Percentiles rank a stretch among this genome's conserved stretches.
Conservation (phyloP, 1,140 invertebrate genomes). For the Camponotus pennsylvanicus region DNA sequence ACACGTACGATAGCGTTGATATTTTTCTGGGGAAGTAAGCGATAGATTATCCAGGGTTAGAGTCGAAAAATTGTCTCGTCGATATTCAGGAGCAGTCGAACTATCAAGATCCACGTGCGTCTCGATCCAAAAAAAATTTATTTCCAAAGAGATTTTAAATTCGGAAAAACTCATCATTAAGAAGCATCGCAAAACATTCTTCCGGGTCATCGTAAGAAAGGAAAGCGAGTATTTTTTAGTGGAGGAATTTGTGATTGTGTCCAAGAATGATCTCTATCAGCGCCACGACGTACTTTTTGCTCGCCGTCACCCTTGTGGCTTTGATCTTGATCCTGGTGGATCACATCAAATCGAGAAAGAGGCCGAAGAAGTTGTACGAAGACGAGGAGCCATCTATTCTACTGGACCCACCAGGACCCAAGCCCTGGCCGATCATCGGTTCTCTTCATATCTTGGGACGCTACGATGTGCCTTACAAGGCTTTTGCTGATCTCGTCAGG, state of each 20-base stretch:
- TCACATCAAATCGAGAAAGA: slow-evolving; percentile 69
- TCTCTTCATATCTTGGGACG: slow-evolving; percentile 88
- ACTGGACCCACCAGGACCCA: slow-evolving; percentile 87
- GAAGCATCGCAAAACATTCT: neutral
- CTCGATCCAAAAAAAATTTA: neutral
- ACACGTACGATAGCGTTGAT: slow-evolving; percentile 34
- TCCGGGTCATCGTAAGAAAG: neutral
- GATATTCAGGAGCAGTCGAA: neutral
- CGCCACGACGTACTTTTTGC: slow-evolving; percentile 77
- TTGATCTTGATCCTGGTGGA: slow-evolving; percentile 77
- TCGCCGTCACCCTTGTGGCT: slow-evolving; percentile 70
- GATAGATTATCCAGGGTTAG: neutral
- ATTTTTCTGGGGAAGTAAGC: slow-evolving; percentile 9
- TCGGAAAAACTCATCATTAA: neutral
- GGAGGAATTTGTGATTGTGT: slow-evolving; percentile 51
- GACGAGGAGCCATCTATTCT: slow-evolving; percentile 59
- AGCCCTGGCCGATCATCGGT: slow-evolving; percentile 88
- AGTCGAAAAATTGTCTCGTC: neutral
- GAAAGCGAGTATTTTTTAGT: neutral
- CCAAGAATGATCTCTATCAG: slow-evolving; percentile 71
- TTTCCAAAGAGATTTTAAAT: slow-evolving; percentile 8
- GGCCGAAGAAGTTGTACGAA: slow-evolving; percentile 53
- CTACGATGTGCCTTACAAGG: slow-evolving; percentile 89
- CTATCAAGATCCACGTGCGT: neutral
- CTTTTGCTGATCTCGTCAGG: slow-evolving; percentile 87